These are phyloP conservation scores for Helicoverpa zea DNA, from an alignment of 1,140 invertebrate species.

Conservation along the genomic window DNA sequence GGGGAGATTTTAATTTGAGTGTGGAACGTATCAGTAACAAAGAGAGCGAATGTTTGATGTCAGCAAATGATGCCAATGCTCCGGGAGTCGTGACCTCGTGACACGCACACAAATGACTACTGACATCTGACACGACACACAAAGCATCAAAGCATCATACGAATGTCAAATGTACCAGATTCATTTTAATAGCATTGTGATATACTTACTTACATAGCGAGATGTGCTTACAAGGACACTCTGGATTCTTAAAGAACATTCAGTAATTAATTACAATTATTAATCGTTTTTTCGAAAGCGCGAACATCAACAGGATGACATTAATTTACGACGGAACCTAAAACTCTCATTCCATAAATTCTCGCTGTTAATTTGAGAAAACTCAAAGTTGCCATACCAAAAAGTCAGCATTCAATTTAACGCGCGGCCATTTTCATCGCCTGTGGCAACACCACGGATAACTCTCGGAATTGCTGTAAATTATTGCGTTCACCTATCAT, in stretches of 20 bases:
- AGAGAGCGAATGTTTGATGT: too few relatives aligned
- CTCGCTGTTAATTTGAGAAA: slow-evolving; percentile 31
- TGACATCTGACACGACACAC: too few relatives aligned
- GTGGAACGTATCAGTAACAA: too few relatives aligned
- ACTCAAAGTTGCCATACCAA: slow-evolving; percentile 42
- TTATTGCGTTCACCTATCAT: slow-evolving; percentile 44
- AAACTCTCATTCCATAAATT: slow-evolving; percentile 50
- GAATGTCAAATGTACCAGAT: too few relatives aligned
- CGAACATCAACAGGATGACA: slow-evolving; percentile 2
- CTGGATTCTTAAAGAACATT: too few relatives aligned
- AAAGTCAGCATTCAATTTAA: slow-evolving; percentile 51
- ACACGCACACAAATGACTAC: too few relatives aligned
- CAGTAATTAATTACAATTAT: neutral
- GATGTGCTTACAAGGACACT: too few relatives aligned
- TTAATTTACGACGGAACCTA: slow-evolving; percentile 35
- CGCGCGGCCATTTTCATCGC: slow-evolving; percentile 42
- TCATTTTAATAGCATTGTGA: too few relatives aligned
- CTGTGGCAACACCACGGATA: slow-evolving; percentile 41
- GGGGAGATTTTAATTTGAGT: neutral
- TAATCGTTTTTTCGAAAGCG: neutral
- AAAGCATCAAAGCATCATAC: too few relatives aligned
- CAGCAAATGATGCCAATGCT: too few relatives aligned
- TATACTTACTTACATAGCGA: too few relatives aligned
- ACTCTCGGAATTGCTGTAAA: slow-evolving; percentile 19
- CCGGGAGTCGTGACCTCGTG: too few relatives aligned